phyloP scores from a whole-genome alignment of 2,888 invertebrate species.

The Aporophyla nigra region DNA sequence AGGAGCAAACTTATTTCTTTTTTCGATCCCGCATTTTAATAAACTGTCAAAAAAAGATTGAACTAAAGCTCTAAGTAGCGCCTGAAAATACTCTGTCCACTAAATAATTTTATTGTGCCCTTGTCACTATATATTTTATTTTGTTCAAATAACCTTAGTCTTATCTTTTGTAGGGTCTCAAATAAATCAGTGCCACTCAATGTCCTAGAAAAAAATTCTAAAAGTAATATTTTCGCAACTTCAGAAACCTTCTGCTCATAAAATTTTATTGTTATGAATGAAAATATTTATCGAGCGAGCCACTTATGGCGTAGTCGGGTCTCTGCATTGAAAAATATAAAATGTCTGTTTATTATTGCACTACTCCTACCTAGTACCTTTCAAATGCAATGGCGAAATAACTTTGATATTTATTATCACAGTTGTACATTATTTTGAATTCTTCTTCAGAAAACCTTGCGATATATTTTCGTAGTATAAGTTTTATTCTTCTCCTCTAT shows the following conservation, averaged over 20 bases:
- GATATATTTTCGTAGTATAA: neutral
- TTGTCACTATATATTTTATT: neutral
- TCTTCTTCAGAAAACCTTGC: slow-evolving; percentile 12
- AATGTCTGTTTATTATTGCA: slow-evolving; percentile 22
- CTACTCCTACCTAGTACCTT: slow-evolving; percentile 18
- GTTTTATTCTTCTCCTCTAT: too few species aligned
- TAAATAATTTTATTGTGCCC: neutral
- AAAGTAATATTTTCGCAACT: slow-evolving; percentile 8
- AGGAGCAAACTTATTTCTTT: neutral
- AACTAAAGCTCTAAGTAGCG: neutral
- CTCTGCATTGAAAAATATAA: slow-evolving; percentile 4
- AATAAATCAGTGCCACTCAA: neutral
- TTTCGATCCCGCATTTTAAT: neutral
- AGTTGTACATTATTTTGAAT: slow-evolving; percentile 8
- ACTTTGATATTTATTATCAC: slow-evolving; percentile 29
- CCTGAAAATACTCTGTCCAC: neutral
- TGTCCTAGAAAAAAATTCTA: neutral
- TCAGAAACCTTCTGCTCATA: slow-evolving; percentile 7
- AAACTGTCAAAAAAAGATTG: neutral
- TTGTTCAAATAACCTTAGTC: neutral
- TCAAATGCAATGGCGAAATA: slow-evolving; percentile 44
- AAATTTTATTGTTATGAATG: slow-evolving; percentile 6
- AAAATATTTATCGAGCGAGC: slow-evolving; percentile 1
- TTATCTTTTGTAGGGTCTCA: neutral
- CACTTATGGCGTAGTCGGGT: neutral